Evolutionary conservation across 2,888 invertebrate genomes (phyloP).

Genomic region (Eupsilia transversa): DNA sequence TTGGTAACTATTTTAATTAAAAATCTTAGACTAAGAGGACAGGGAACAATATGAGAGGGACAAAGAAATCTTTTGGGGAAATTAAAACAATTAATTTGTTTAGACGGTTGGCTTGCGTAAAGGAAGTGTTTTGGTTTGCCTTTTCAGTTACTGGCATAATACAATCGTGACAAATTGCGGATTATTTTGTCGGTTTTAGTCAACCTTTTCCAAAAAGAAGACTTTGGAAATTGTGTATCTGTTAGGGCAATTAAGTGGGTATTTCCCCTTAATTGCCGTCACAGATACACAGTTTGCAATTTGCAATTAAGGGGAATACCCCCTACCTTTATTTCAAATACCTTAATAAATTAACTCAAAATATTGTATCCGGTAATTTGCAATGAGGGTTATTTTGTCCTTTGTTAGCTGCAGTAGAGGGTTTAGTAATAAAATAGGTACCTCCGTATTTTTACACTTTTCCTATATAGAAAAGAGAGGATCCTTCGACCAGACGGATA

Average conservation of each 20-base stretch:
- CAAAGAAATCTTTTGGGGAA: constrained; percentile 60
- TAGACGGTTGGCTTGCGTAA: constrained; percentile 8
- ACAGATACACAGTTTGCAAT: no score
- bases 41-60: constrained; percentile 55
- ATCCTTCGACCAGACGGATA: no score
- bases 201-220: neutral
- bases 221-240: neutral
- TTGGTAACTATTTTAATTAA: constrained; percentile 70
- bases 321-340: no score
- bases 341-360: no score
- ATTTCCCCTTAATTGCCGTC: no score
- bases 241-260: neutral
- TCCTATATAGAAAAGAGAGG: no score
- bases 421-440: neutral
- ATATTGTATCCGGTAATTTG: neutral
- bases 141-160: neutral
- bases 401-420: neutral
- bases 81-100: constrained; percentile 60
- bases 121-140: constrained; percentile 31
- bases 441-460: neutral
- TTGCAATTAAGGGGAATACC: no score
- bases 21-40: constrained; percentile 66
- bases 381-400: neutral
- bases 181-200: constrained; percentile 28
- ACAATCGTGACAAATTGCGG: constrained; percentile 10